Percentiles rank a stretch among this genome's conserved stretches.
Evolutionary conservation across 2,888 invertebrate genomes (phyloP).

Genomic region (Galerucella nymphaeae): DNA sequence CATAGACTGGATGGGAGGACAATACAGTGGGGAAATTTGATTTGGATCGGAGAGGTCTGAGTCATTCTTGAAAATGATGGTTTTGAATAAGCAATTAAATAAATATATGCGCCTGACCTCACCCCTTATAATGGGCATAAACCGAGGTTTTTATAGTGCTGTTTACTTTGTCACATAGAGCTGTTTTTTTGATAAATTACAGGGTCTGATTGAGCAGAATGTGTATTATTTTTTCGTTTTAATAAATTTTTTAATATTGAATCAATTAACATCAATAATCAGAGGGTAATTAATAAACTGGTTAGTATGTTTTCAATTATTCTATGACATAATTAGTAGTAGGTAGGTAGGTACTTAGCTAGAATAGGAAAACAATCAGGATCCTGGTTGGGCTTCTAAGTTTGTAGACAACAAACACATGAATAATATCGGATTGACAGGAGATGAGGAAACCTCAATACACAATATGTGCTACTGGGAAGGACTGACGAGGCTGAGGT

Average conservation of each 20-base stretch:
- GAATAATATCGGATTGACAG: too few relatives aligned
- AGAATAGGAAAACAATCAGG: too few relatives aligned
- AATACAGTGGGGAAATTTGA: conserved; percentile 37
- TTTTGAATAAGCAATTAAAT: conserved; percentile 34
- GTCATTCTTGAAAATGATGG: conserved; percentile 37
- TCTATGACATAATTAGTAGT: too few relatives aligned
- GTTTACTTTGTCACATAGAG: conserved; percentile 8
- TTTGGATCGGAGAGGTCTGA: conserved; percentile 39
- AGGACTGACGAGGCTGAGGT: too few relatives aligned
- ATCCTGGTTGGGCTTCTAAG: too few relatives aligned
- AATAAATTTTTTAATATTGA: neutral
- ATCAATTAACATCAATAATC: too few relatives aligned
- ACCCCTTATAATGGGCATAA: conserved; percentile 23
- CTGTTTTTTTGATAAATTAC: neutral
- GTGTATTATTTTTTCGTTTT: neutral
- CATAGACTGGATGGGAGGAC: conserved; percentile 26
- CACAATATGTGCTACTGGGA: too few relatives aligned
- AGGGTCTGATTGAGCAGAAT: neutral
- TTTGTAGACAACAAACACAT: too few relatives aligned
- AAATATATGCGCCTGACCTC: conserved; percentile 34
- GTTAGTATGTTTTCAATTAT: too few relatives aligned
- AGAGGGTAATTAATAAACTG: too few relatives aligned
- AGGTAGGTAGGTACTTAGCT: too few relatives aligned
- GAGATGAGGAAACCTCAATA: too few relatives aligned
- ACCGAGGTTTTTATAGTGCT: conserved; percentile 23